Evolutionary conservation across 2,888 invertebrate genomes (phyloP).

Genomic region (Leptogaster cylindrica): DNA sequence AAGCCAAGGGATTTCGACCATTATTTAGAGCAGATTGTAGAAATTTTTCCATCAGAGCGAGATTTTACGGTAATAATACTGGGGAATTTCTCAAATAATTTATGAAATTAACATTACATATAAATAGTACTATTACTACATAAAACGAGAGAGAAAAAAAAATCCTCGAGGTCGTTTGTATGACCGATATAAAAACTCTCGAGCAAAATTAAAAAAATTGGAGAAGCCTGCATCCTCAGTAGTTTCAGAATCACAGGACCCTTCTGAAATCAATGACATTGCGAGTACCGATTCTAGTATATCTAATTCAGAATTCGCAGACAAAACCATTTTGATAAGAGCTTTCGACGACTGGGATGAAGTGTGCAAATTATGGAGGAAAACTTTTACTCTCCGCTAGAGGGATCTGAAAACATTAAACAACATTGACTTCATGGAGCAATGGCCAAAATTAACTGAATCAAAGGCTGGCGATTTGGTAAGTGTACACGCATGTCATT

Average conservation of each 20-base stretch:
- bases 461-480: no score
- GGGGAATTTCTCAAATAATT: background rate
- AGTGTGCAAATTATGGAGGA: background rate
- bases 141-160: background rate
- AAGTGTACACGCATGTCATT: no score
- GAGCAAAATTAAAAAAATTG: background rate
- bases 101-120: background rate
- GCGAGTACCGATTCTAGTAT: no score
- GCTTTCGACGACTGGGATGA: background rate
- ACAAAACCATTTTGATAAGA: background rate
- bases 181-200: background rate
- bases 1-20: background rate
- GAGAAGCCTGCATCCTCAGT: background rate
- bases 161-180: background rate
- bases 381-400: background rate
- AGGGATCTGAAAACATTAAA: background rate
- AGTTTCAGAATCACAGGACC: background rate
- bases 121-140: background rate
- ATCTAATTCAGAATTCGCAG: background rate
- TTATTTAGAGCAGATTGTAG: background rate
- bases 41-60: slow-evolving; percentile 2
- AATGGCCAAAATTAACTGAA: no score
- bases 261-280: background rate
- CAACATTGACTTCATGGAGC: background rate
- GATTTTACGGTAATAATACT: background rate